These are phyloP conservation scores for Papilio helenus DNA, from an alignment of 1,140 invertebrate genomes.

Conservation along the genomic window DNA sequence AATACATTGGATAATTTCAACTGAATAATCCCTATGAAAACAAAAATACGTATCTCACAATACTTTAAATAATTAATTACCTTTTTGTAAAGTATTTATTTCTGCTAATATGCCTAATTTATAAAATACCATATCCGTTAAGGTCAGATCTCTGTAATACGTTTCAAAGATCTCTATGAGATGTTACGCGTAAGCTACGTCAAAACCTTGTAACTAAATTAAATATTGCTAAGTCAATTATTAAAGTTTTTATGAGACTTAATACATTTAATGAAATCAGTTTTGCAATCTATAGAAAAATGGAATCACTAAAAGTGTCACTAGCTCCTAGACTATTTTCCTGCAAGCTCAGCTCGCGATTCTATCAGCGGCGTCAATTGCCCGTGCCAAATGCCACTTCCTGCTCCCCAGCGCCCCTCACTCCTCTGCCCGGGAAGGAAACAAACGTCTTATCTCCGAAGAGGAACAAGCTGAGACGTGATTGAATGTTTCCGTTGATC, in stretches of 20 bases:
- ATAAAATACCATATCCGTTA: no score
- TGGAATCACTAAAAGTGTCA: background rate
- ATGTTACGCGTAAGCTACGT: background rate
- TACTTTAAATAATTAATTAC: no score
- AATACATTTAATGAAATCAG: background rate
- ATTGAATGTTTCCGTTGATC: conserved; percentile 76
- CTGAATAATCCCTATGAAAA: no score
- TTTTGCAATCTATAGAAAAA: background rate
- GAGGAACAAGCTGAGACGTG: conserved; percentile 64
- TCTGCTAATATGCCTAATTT: no score
- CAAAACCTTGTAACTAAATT: background rate
- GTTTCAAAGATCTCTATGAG: no score
- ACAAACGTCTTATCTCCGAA: conserved; percentile 64
- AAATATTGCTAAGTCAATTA: background rate
- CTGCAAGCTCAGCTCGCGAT: conserved; percentile 78
- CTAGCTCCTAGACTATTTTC: conserved; percentile 57
- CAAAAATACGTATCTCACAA: no score
- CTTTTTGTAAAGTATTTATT: no score
- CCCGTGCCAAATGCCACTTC: conserved; percentile 81
- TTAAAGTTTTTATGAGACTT: background rate
- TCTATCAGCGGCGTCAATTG: conserved; percentile 81
- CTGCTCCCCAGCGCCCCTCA: conserved; percentile 42
- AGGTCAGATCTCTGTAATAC: no score
- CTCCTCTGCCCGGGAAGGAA: conserved; percentile 46
- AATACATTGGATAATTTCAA: background rate